Conservation (phyloP, 2,113 vertebrate genomes). For the Onychostruthus taczanowskii region DNA sequence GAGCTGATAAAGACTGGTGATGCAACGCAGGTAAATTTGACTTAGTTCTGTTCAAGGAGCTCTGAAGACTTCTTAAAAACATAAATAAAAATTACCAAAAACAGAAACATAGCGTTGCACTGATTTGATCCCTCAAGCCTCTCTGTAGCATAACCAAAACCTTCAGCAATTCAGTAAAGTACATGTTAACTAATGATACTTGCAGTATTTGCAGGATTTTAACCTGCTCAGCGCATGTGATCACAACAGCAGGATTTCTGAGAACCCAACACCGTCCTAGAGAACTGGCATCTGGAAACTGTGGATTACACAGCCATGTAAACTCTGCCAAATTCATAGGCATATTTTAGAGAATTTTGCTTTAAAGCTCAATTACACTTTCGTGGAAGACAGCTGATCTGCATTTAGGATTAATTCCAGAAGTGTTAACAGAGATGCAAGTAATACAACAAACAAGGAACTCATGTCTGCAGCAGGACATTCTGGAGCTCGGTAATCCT, state of each 20-base stretch:
- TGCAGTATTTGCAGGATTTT: background rate
- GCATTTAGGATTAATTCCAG: background rate
- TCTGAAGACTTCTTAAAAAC: background rate
- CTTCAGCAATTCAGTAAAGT: background rate
- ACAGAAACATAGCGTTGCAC: background rate
- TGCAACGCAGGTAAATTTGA: background rate
- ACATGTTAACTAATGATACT: background rate
- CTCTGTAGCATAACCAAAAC: background rate
- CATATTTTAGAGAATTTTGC: background rate
- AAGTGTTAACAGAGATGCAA: accelerated
- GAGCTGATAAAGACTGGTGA: background rate
- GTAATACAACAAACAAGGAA: background rate
- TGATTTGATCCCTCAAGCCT: background rate
- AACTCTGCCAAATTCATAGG: background rate
- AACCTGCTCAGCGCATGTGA: background rate
- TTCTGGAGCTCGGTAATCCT: accelerated
- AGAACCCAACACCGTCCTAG: background rate
- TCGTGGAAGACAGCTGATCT: background rate
- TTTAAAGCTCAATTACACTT: background rate
- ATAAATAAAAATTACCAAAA: background rate
- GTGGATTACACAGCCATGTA: background rate
- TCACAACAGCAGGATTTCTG: background rate
- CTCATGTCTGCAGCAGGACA: background rate
- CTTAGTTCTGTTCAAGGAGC: background rate
- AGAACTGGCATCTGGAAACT: background rate